A percentile compares a stretch with the other conserved stretches of the same genome.
Evolutionary conservation across 2,888 invertebrate genomes (phyloP).

Genomic region (Drosophila austrosaltans): DNA sequence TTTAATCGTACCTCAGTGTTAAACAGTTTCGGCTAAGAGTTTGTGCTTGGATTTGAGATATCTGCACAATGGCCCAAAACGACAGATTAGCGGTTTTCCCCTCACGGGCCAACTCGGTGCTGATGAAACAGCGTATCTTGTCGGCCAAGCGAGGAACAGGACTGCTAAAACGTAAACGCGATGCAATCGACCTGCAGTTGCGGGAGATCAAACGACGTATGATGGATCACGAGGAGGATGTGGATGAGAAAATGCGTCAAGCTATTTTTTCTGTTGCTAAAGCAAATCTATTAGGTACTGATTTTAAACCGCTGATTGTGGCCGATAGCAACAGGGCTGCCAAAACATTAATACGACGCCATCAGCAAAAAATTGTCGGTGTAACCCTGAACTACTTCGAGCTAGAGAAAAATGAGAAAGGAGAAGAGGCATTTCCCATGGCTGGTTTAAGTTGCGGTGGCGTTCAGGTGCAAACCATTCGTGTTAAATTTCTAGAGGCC

Average conservation of each 20-base stretch:
- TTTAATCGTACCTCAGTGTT: not conserved
- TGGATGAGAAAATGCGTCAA: constrained; percentile 54
- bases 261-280: constrained; percentile 76
- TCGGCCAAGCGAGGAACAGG: constrained; percentile 72
- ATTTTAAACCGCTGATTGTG: constrained; percentile 65
- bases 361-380: constrained; percentile 68
- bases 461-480: constrained; percentile 66
- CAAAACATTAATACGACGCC: constrained; percentile 46
- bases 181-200: constrained; percentile 77
- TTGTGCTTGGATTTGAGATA: not conserved
- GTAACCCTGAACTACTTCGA: constrained; percentile 64
- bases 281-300: constrained; percentile 73
- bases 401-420: constrained; percentile 35
- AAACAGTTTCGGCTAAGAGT: not conserved
- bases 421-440: constrained; percentile 47
- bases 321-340: constrained; percentile 47
- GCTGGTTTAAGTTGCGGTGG: constrained; percentile 77
- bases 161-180: constrained; percentile 75
- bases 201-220: constrained; percentile 58
- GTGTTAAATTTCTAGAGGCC: constrained; percentile 57
- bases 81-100: constrained; percentile 72
- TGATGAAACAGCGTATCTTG: constrained; percentile 64
- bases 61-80: constrained; percentile 43
- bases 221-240: constrained; percentile 24
- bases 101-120: constrained; percentile 75